Conservation (phyloP, 2,797 vertebrate species). For the Siniperca scherzeri region DNA sequence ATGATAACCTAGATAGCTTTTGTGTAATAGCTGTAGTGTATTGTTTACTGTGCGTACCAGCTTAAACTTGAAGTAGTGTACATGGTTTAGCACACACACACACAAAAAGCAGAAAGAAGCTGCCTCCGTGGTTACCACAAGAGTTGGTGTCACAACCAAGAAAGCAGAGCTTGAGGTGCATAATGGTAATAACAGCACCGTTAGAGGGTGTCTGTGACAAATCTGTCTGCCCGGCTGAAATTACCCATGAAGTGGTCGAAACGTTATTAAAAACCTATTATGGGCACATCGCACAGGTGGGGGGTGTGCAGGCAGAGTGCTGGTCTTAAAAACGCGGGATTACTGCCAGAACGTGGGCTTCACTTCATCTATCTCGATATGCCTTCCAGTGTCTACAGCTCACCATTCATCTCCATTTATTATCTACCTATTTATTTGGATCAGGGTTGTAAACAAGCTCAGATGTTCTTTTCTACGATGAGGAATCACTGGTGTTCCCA, state of each 20-base stretch:
- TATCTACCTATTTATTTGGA: constrained; percentile 17
- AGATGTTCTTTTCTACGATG: neutral
- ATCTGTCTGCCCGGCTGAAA: constrained; percentile 58
- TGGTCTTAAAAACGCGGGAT: constrained; percentile 10
- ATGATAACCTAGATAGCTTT: too few species aligned
- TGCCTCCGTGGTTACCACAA: constrained; percentile 59
- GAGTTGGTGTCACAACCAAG: constrained; percentile 30
- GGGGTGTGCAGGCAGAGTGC: constrained; percentile 4
- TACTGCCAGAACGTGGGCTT: constrained; percentile 18
- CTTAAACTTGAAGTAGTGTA: neutral
- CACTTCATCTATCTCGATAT: constrained; percentile 27
- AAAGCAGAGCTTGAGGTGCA: constrained; percentile 52
- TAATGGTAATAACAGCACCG: constrained; percentile 56
- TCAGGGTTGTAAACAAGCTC: constrained; percentile 16
- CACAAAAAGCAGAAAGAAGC: constrained; percentile 9
- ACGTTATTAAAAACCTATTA: constrained; percentile 64
- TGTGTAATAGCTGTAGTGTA: neutral
- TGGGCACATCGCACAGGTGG: constrained; percentile 33
- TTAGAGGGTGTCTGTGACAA: constrained; percentile 55
- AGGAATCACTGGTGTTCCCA: neutral
- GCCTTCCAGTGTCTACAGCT: constrained; percentile 1
- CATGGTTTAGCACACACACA: neutral
- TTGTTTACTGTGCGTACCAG: neutral
- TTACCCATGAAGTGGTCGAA: constrained; percentile 53
- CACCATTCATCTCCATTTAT: constrained; percentile 25